Conservation (phyloP, 2,797 vertebrate species). For the Bufotes viridis region DNA sequence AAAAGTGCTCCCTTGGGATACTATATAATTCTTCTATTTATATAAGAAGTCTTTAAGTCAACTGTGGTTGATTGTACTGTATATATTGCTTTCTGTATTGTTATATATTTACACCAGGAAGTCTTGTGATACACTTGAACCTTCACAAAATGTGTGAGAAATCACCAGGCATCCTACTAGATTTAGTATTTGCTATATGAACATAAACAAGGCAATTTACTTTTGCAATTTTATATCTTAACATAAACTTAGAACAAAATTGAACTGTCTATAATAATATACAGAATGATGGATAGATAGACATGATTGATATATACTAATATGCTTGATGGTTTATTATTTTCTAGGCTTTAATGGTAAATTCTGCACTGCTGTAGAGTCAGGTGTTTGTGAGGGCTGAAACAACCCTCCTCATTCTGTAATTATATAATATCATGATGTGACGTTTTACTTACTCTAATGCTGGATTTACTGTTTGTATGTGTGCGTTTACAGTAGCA, state of each 20-base stretch:
- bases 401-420: too few relatives aligned
- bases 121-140: background rate
- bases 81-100: conserved; percentile 9
- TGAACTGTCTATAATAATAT: too few relatives aligned
- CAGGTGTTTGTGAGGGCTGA: too few relatives aligned
- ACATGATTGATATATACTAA: background rate
- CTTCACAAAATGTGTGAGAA: conserved; percentile 6
- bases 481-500: too few relatives aligned
- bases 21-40: too few relatives aligned
- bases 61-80: conserved; percentile 19
- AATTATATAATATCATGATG: too few relatives aligned
- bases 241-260: background rate
- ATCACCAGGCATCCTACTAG: background rate
- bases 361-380: too few relatives aligned
- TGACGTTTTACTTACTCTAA: too few relatives aligned
- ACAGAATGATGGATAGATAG: background rate
- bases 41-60: background rate
- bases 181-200: background rate
- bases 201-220: background rate
- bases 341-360: too few relatives aligned
- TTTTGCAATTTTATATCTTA: background rate
- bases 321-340: too few relatives aligned
- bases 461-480: too few relatives aligned
- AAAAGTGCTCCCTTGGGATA: too few relatives aligned
- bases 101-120: conserved; percentile 1